Conservation (phyloP, 2,113 vertebrate species). For the Dromiciops gliroides region DNA sequence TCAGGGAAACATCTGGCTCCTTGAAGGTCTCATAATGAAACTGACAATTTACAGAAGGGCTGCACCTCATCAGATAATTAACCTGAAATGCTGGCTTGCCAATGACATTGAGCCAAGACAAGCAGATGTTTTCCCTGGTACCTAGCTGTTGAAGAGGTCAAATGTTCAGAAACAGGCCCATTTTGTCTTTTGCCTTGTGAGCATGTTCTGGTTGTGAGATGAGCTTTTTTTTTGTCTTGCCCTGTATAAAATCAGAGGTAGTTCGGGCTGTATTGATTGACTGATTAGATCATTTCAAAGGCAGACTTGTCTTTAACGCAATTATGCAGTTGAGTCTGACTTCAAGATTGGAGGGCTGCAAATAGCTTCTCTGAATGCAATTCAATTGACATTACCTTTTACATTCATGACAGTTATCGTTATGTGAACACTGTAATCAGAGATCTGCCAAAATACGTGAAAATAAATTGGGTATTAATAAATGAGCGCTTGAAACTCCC, state of each 20-base stretch:
- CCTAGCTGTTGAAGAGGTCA: conserved; percentile 37
- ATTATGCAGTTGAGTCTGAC: conserved; percentile 37
- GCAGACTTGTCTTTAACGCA: conserved; percentile 57
- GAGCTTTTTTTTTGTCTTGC: conserved; percentile 23
- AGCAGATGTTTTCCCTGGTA: conserved; percentile 59
- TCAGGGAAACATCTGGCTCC: conserved; percentile 74
- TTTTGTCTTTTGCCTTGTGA: background rate
- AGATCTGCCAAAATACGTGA: conserved; percentile 37
- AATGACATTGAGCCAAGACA: conserved; percentile 40
- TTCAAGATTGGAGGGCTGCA: conserved; percentile 33
- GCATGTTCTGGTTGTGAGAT: background rate
- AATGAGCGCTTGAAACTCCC: conserved; percentile 24
- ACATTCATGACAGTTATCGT: conserved; percentile 29
- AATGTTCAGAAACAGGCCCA: background rate
- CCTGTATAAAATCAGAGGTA: conserved; percentile 8
- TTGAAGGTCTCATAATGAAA: conserved; percentile 55
- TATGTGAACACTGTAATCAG: conserved; percentile 44
- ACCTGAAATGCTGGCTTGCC: conserved; percentile 35
- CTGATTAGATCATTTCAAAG: conserved; percentile 57
- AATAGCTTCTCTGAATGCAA: conserved; percentile 38
- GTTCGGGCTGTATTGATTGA: conserved; percentile 1
- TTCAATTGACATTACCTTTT: conserved; percentile 38
- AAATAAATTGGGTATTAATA: conserved; percentile 53
- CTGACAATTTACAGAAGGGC: conserved; percentile 61
- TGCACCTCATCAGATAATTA: conserved; percentile 49